Conservation (phyloP, 53 echinoderm and acorn worm genomes). For the Apostichopus leukothele region DNA sequence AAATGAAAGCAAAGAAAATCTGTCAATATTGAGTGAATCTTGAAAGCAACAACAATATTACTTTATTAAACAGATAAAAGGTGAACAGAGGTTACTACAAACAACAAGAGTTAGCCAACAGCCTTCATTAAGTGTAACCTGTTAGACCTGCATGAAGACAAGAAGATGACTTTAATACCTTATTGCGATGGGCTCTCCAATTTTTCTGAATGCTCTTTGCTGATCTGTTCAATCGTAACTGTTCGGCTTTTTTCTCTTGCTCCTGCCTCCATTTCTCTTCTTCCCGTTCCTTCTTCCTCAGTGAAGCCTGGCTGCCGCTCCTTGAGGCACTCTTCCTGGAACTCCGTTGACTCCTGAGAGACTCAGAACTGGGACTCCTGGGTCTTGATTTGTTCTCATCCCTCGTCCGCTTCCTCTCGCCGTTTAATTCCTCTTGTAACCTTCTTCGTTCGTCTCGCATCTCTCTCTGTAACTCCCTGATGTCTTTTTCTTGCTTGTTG, state of each 20-base stretch:
- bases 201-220: constrained; percentile 89
- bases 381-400: constrained; percentile 51
- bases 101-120: too few relatives aligned
- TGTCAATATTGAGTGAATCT: neutral
- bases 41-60: neutral
- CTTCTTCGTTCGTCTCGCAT: constrained; percentile 37
- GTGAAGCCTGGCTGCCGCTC: constrained; percentile 40
- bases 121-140: too few relatives aligned
- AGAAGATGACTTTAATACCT: too few relatives aligned
- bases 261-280: constrained; percentile 79
- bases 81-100: too few relatives aligned
- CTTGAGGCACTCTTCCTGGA: neutral
- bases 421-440: constrained; percentile 15
- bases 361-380: constrained; percentile 76
- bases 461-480: constrained; percentile 47
- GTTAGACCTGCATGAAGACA: too few relatives aligned
- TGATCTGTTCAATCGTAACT: constrained; percentile 79
- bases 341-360: constrained; percentile 58
- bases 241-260: constrained; percentile 76
- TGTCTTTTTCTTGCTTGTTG: constrained; percentile 60
- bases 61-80: neutral
- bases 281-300: constrained; percentile 57
- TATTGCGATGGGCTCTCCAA: constrained; percentile 55
- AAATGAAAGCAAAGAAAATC: neutral
- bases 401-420: constrained; percentile 1